Base-by-base conservation (phyloP, 1,140 invertebrate species). In the Cydia splendana region DNA sequence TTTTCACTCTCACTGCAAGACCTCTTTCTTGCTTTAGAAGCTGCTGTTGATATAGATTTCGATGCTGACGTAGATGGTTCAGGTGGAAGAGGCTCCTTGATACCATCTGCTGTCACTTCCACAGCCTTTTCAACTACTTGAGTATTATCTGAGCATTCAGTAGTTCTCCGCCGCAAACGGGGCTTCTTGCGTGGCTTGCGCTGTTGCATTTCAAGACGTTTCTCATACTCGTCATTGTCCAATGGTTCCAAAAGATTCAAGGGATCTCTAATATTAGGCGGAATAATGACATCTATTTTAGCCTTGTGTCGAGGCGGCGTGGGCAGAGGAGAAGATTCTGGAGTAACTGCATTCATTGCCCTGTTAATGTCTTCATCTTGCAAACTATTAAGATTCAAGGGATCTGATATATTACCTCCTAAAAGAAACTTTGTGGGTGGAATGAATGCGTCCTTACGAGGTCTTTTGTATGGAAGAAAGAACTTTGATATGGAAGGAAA, bases 401-500 rank as follows among this genome's bases (percentile, higher is more conserved):
- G 98, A 94, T 99, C 98, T 80, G 96, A 96, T 81, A 99, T 99
- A 88, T 98, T 99, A 20, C 98, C 98, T 73, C 98, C 98, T 1
- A 99, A 94, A 6, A 99, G 93, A 94, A 99, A 99, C 91, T 98
- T 98, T 2, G 97, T 98, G 0, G 98, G 98, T 45, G 97, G 95
- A 79, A 97, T 96, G 67, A 95, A 94, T 77, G 94, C 95, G 79
- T 96, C 96, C 82, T 96, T 96, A 80, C 96, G 95, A 57, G 96
- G 94, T 74, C 95, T 93, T 82, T 96, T 96, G 80, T 96, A 95
- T 15, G 94, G 94, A 76, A 95, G 87, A 82, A 95, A 95, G 88
- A 95, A 95, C 81, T 95, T 95, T 0, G 94, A 94, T 74, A 92
- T 91, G 9, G 90, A 88, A 42, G 93, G 90, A 82, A 94, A 93